phyloP scores from a whole-genome alignment of 2,113 vertebrate genomes.

The Trematocara marginatum region DNA sequence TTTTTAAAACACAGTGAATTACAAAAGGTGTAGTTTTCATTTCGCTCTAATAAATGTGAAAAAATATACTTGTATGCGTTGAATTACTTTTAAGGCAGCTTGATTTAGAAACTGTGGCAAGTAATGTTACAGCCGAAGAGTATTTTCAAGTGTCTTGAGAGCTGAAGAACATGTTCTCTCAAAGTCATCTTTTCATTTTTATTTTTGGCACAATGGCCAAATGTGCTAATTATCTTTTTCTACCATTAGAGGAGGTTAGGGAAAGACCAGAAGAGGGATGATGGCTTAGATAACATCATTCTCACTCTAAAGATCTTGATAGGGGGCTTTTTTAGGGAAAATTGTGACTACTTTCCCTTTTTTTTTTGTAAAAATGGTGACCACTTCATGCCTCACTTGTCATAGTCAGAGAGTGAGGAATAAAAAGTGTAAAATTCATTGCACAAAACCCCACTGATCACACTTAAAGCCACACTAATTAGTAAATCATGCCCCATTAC shows the following conservation, averaged over 20 bases:
- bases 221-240: constrained; percentile 30
- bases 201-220: constrained; percentile 33
- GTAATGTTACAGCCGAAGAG: not conserved
- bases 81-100: not conserved
- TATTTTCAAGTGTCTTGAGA: constrained; percentile 7
- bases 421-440: not conserved
- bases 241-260: constrained; percentile 1
- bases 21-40: not conserved
- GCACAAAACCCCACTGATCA: not conserved
- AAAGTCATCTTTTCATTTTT: constrained; percentile 32
- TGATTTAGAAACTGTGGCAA: constrained; percentile 6
- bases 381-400: not conserved
- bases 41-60: not conserved
- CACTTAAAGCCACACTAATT: not conserved
- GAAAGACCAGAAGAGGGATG: constrained; percentile 4
- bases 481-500: not conserved
- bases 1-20: not conserved
- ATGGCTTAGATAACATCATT: constrained; percentile 3
- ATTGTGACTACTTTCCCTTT: not conserved
- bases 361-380: not conserved
- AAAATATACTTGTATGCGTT: not conserved
- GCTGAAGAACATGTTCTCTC: constrained; percentile 5
- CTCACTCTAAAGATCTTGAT: not conserved
- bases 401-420: not conserved
- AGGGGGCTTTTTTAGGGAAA: not conserved